Base-by-base conservation (phyloP, 2,113 vertebrate genomes). In the Centropristis striata region DNA sequence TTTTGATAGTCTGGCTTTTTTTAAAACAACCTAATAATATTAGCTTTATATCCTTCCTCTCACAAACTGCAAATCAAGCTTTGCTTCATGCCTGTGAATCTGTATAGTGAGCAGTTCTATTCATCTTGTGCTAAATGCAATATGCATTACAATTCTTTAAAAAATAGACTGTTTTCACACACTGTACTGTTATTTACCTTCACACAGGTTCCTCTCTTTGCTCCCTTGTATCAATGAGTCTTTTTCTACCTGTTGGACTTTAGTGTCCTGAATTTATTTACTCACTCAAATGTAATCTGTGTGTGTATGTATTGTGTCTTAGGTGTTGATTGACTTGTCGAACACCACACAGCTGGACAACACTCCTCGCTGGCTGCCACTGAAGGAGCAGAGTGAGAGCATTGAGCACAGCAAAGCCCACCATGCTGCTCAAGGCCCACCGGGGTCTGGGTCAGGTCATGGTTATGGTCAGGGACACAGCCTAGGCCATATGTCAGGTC, bases 251-350 rank as follows among this genome's bases (percentile, higher is more conserved):
- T 25, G 27, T 39, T 39, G 9, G 32, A 32, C 32, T 32, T 32
- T 32, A 6, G 32, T 32, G 3, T 32, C 6, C 32, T 32, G 32
- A 32, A 4, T 32, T 32, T 32, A 3, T 32, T 6, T 32, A n/a
- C 32, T 32, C 32, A 3, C 32, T 32, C 3, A 39, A 39, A 8
- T 39, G 5, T 39, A 5, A 4, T 39, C 10, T 70, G 15, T 57
- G 7, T 82, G 41, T 58, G n/a, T 61, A 12, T 50, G 23, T 80
- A 39, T 70, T 83, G 13, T 47, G 10, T 83, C 67, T 4, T 90
- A 99, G 98, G 97, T 99, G 50, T 92, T 99, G 92, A 99, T 99
- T 4, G 97, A 99, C 84, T 94, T 99, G 82, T 97, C 97, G 8
- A 98, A 97, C 72, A 83, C 97, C 0, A 89, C 95, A 72, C 97